These are phyloP conservation scores for Leucopternis melanops DNA, from an alignment of 2,113 vertebrate species.

Conservation along the genomic window DNA sequence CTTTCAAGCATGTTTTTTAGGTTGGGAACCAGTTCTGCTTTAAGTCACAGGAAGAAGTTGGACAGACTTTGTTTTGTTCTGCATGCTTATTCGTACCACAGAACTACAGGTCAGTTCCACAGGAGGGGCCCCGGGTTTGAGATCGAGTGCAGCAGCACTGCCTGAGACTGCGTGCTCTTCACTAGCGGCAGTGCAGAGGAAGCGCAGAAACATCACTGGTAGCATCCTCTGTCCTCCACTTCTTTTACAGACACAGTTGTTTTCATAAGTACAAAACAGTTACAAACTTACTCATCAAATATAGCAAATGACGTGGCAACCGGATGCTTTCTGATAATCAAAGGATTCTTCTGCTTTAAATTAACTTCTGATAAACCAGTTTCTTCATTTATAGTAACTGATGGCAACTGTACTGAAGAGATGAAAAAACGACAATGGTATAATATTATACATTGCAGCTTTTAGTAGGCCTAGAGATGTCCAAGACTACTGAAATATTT, in stretches of 20 bases:
- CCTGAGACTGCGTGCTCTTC: background rate
- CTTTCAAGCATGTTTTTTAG: background rate
- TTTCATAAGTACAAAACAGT: background rate
- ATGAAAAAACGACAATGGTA: background rate
- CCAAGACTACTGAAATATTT: background rate
- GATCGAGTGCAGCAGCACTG: background rate
- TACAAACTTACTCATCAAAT: conserved; percentile 88
- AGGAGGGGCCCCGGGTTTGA: background rate
- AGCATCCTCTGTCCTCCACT: background rate
- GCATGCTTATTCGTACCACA: background rate
- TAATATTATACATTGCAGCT: background rate
- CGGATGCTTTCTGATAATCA: conserved; percentile 82
- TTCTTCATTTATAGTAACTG: conserved; percentile 84
- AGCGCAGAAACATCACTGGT: background rate
- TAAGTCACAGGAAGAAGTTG: background rate
- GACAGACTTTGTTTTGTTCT: background rate
- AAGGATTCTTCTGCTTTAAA: conserved; percentile 75
- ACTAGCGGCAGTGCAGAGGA: background rate
- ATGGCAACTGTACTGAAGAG: conserved; percentile 82
- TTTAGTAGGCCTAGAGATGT: background rate
- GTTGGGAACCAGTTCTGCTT: background rate
- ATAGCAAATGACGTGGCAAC: conserved; percentile 87
- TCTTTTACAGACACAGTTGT: background rate
- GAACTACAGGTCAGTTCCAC: background rate
- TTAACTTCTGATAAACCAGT: conserved; percentile 84